Base-by-base conservation (phyloP, 2,797 vertebrate species). In the Micromesistius poutassou region DNA sequence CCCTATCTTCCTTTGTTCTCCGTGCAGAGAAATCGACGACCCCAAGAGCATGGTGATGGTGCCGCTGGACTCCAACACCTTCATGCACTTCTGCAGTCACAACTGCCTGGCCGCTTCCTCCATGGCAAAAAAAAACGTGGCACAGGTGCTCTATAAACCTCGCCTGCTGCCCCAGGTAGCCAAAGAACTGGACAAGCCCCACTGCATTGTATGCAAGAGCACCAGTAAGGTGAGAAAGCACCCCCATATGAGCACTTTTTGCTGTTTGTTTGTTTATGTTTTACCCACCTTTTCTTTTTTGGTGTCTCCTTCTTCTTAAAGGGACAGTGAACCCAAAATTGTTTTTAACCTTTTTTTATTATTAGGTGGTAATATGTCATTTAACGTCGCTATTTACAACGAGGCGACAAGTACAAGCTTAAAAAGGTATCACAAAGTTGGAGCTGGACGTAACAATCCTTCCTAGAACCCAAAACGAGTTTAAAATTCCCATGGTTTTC, bases 31-130 rank as follows among this genome's bases (percentile, higher is more conserved):
- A 74, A 98, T 99, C 85, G 74, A 93, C 84, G 96, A 98, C 87
- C 96, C 96, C 86, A 97, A 98, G 92, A 97, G 99, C 85, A 95
- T 98, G 88, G 96, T 99, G 88, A 98, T 95, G 9, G 96, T 97
- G 84, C 97, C 97, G 46, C 92, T 95, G 81, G 97, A 98, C 68
- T 92, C 93, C 19, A 93, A 84, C 82, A 92, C 85, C 80, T 93
- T 93, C 78, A 95, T 96, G 91, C 94, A 98, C 90, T 99, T 99
- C 91, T 99, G 98, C 84, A 97, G 97, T 88, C 96, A 96, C 83
- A 94, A 96, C 79, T 99, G 98, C 89, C 93, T 99, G 76, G 96
- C 95, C 19, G 93, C 95, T 0, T 97, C 95, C 0, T 97, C 95
- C 0, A 94, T 96, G 88, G 90, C 95, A 89, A 96, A 96, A 87